phyloP scores from a whole-genome alignment of 2,888 invertebrate species.

The Drosophila percnosoma region DNA sequence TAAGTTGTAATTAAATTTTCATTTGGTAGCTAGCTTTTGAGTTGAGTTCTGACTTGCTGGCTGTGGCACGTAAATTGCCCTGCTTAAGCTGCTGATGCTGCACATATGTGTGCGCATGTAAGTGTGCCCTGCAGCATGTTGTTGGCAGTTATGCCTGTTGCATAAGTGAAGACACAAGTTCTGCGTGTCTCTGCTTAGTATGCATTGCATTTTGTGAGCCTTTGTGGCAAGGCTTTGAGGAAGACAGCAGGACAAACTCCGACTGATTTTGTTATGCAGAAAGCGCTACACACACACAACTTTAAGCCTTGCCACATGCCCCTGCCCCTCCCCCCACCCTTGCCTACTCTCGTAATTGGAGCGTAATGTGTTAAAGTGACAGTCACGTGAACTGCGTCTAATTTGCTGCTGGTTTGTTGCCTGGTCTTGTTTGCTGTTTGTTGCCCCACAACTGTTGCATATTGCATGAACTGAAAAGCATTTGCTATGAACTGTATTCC shows the following conservation, averaged over 20 bases:
- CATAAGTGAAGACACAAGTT: conserved; percentile 47
- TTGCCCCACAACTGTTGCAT: conserved; percentile 69
- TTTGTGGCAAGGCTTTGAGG: conserved; percentile 47
- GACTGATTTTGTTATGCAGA: conserved; percentile 72
- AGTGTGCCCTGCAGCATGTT: not conserved
- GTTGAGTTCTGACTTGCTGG: conserved; percentile 5
- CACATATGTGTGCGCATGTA: conserved; percentile 3
- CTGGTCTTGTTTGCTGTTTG: conserved; percentile 34
- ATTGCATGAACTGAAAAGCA: conserved; percentile 69
- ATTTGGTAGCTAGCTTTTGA: conserved; percentile 13
- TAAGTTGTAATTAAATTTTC: conserved; percentile 73
- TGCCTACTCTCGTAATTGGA: conserved; percentile 65
- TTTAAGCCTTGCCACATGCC: conserved; percentile 5
- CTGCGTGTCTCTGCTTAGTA: conserved; percentile 57
- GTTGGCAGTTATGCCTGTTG: conserved; percentile 45
- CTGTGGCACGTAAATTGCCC: conserved; percentile 36
- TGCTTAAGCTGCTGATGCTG: conserved; percentile 17
- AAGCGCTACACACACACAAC: conserved; percentile 53
- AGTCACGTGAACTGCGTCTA: conserved; percentile 68
- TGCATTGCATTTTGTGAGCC: conserved; percentile 70
- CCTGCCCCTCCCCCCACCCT: not conserved
- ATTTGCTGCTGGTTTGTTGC: conserved; percentile 60
- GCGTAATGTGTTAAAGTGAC: conserved; percentile 78
- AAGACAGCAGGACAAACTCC: conserved; percentile 53
- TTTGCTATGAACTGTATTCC: conserved; percentile 29